Evolutionary conservation across 2,797 vertebrate genomes (phyloP), one percentile per base, ranked within the genome.

Genomic region (Malurus splendens): DNA sequence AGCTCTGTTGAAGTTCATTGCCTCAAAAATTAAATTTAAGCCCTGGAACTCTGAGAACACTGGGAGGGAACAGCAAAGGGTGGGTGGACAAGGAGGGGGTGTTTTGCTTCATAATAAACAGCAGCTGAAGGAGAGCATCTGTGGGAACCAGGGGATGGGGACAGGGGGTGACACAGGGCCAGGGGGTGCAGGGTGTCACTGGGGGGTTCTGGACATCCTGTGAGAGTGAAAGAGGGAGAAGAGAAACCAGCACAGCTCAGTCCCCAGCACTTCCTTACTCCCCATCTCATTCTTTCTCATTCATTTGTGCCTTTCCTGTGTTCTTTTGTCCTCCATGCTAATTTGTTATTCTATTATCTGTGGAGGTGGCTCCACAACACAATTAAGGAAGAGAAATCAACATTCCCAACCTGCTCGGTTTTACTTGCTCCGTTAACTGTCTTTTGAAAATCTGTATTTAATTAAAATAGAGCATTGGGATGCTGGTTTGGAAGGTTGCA

Each of bases 331-430:
- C 93, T 94, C 86, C 85, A 8, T 71, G 72, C 25, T 95, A 57
- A 91, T 90, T 92, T 93, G 79, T 96, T 91, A 89, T 71, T 94
- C 87, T 75, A 55, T 92, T 95, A 79, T 76, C 74, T 61, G 72
- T 71, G 85, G 72, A 85, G 66, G 85, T 92, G 78, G 82, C 50
- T 86, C 78, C 50, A 36, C 88, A 92, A 86, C 65, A 65, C 81
- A 94, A 95, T 95, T 92, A 94, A 74, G 72, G 80, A 70, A 90
- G 72, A 88, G 66, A 78, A 94, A 93, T 94, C 94, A 92, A 62
- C 93, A 55, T 89, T 91, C 82, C 65, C 59, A 82, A 71, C 84
- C 81, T 92, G 80, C 83, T 84, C 50, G 5, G 57, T 56, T 86
- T 67, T 61, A 57, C 59, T 93, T 68, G 87, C 71, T 94, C 81